Evolutionary conservation across 2,113 vertebrate genomes (phyloP).

Genomic region (Ochotona princeps): DNA sequence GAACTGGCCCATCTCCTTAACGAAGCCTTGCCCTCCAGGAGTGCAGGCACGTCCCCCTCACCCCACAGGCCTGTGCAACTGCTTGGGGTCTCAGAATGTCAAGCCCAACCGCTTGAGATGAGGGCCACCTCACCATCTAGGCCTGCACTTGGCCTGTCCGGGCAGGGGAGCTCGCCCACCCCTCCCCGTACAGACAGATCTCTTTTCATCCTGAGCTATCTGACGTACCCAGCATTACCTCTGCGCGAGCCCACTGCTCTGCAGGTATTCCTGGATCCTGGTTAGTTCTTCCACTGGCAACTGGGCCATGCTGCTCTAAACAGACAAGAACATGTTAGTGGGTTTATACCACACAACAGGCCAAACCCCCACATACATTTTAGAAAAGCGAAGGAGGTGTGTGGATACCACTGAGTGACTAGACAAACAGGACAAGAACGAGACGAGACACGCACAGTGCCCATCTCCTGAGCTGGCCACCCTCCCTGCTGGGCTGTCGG

Average conservation of each 20-base stretch:
- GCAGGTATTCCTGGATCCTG: constrained; percentile 96
- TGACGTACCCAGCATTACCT: constrained; percentile 85
- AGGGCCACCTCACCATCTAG: too few relatives aligned
- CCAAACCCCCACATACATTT: fast-evolving
- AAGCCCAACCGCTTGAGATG: fast-evolving
- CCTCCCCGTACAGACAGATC: fast-evolving
- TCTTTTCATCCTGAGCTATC: too few relatives aligned
- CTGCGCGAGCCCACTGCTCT: constrained; percentile 93
- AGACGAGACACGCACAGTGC: neutral
- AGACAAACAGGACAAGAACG: neutral
- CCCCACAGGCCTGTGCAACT: too few relatives aligned
- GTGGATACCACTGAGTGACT: neutral
- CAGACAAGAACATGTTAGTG: constrained; percentile 39
- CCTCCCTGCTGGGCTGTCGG: neutral
- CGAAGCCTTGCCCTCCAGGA: neutral
- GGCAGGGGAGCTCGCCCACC: too few relatives aligned
- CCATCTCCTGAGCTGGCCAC: neutral
- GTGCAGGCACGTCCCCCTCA: too few relatives aligned
- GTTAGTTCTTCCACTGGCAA: constrained; percentile 95
- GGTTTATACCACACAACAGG: neutral
- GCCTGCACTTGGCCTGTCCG: too few relatives aligned
- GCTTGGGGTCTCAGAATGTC: neutral
- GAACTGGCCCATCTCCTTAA: neutral
- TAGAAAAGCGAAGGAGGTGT: neutral
- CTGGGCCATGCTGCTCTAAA: constrained; percentile 94